Evolutionary conservation across 2,113 vertebrate species (phyloP), one percentile per base, ranked within the genome.

Genomic region (Phrynosoma blainvillii): DNA sequence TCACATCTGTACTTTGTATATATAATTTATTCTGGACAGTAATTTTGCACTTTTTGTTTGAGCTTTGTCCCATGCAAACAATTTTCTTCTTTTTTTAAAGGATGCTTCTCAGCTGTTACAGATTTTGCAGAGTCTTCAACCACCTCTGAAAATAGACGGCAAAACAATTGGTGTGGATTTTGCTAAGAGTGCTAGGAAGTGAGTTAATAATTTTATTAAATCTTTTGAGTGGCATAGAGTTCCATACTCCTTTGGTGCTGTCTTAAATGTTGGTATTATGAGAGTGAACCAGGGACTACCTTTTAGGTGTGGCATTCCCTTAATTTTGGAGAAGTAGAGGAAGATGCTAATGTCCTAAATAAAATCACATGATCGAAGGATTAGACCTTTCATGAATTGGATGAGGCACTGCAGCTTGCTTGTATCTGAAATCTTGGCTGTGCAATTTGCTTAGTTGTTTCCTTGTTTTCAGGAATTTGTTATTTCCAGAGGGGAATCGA

Each of bases 151-250:
- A 96, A 97, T 99, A 84, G 99, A 99, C 92, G 99, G 98, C 74
- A 99, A 99, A 97, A 99, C 98, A 79, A 98, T 99, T 87, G 98
- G 99, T 21, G 99, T 99, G 89, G 99, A 99, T 96, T 99, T 98
- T 94, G 99, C 99, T 65, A 99, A 99, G 95, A 99, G 98, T 96
- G 98, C 98, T 87, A 98, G 99, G 95, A 99, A 99, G 99, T 99
- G 92, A 97, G 98, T 98, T 75, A 27, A 36, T 4, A 0, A 0
- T 70, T 68, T 77, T 79, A 32, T 81, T 20, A 40, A 59, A 87
- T 79, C 32, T 5, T 83, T 5, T 18, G 14, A 54, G 14, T 82
- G 40, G 9, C 20, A 36, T 14, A 70, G n/a, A 56, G 77, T 54
- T 68, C 7, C 27, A 40, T 62, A 62, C 59, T 62, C 16, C 56